Conservation (phyloP, 2,888 invertebrate genomes). For the Prosapia bicincta region DNA sequence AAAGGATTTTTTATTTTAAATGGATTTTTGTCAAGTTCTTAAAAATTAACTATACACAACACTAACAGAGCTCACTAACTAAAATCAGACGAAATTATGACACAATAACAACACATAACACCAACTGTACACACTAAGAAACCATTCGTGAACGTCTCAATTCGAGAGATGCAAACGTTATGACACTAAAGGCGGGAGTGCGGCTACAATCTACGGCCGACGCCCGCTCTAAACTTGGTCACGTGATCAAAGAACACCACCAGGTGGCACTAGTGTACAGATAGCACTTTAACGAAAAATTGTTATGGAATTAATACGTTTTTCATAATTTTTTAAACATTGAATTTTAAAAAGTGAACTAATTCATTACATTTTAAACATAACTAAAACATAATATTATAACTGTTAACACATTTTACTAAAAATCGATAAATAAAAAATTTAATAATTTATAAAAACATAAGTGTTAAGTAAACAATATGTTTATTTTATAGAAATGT, state of each 20-base stretch:
- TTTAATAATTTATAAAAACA: no score
- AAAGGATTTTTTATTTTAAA: background rate
- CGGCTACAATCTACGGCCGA: constrained; percentile 26
- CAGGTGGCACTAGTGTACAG: constrained; percentile 11
- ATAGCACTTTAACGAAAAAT: background rate
- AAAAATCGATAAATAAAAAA: no score
- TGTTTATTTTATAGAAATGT: no score
- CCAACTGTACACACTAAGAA: constrained; percentile 15
- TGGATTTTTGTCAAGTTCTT: background rate
- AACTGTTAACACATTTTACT: no score
- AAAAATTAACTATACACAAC: constrained; percentile 3
- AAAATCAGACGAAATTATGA: background rate
- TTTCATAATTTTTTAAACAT: no score
- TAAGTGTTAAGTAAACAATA: no score
- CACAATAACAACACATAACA: constrained; percentile 22
- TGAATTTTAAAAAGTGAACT: no score
- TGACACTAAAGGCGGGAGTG: constrained; percentile 24
- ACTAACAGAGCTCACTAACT: constrained; percentile 13
- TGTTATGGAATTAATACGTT: no score
- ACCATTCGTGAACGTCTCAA: constrained; percentile 5
- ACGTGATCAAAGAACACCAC: constrained; percentile 27
- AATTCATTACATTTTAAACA: no score
- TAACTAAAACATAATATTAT: no score
- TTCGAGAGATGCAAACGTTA: constrained; percentile 3
- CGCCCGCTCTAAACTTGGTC: constrained; percentile 29